A percentile compares a stretch with the other conserved stretches of the same genome.
Conservation (phyloP, 2,888 invertebrate genomes). For the Acanthoscelides obtectus region DNA sequence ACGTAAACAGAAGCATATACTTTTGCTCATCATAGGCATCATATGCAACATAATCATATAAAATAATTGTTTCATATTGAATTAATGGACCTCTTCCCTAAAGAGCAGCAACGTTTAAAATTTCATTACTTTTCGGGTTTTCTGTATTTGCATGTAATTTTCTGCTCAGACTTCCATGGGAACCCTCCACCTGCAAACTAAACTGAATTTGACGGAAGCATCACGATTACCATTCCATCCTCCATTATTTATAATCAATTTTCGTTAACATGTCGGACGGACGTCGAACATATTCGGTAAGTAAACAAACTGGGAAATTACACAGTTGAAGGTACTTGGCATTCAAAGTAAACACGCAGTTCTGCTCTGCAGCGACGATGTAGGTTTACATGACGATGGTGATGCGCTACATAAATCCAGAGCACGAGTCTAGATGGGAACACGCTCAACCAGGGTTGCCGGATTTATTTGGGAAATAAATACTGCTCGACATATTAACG, state of each 20-base stretch:
- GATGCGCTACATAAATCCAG: conserved; percentile 28
- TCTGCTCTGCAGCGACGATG: conserved; percentile 24
- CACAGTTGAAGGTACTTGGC: conserved; percentile 29
- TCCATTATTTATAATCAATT: conserved; percentile 25
- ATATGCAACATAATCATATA: too few relatives aligned
- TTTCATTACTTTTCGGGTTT: too few relatives aligned
- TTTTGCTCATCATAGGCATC: too few relatives aligned
- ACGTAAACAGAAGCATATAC: too few relatives aligned
- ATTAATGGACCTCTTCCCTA: too few relatives aligned
- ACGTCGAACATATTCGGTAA: conserved; percentile 22
- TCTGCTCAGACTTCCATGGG: background rate
- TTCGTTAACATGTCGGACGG: conserved; percentile 23
- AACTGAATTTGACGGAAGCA: background rate
- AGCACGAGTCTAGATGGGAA: conserved; percentile 33
- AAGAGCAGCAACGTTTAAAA: too few relatives aligned
- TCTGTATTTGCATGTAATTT: too few relatives aligned
- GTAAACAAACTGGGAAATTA: conserved; percentile 30
- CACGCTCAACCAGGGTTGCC: background rate
- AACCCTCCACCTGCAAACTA: background rate
- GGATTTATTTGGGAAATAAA: too few relatives aligned
- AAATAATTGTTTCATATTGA: too few relatives aligned
- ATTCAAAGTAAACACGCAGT: conserved; percentile 28
- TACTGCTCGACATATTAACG: too few relatives aligned
- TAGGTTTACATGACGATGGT: conserved; percentile 35
- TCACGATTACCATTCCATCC: conserved; percentile 5